Conservation (phyloP, 2,797 vertebrate species). For the Betta splendens region DNA sequence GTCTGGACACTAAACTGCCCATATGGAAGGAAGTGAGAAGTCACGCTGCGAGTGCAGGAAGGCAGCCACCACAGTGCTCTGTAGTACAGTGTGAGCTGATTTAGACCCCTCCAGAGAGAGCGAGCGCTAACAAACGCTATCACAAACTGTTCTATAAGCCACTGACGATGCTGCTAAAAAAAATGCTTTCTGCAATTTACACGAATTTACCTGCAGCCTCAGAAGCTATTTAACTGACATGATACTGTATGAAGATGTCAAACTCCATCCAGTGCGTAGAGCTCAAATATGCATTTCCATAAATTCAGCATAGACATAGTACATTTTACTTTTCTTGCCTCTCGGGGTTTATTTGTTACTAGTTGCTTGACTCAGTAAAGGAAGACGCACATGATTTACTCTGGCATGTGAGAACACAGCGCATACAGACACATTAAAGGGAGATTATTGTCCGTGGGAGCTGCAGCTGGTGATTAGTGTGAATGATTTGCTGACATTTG, state of each 20-base stretch:
- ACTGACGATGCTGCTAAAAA: slow-evolving; percentile 1
- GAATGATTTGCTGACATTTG: slow-evolving; percentile 33
- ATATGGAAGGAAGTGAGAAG: slow-evolving; percentile 7
- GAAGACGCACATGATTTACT: background rate
- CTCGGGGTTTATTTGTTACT: too few relatives aligned
- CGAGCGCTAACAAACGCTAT: background rate
- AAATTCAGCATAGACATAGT: too few relatives aligned
- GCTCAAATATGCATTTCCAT: too few relatives aligned
- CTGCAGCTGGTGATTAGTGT: slow-evolving; percentile 31
- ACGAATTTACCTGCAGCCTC: background rate
- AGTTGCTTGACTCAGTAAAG: background rate
- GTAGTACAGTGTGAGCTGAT: background rate
- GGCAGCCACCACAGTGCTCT: background rate
- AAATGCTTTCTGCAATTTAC: background rate
- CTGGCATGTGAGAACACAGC: background rate
- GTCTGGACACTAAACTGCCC: slow-evolving; percentile 10
- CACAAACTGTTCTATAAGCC: background rate
- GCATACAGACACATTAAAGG: background rate
- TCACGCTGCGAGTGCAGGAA: slow-evolving; percentile 16
- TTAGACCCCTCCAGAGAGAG: slow-evolving; percentile 1
- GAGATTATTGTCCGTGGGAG: slow-evolving; percentile 24
- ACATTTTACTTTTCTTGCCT: too few relatives aligned
- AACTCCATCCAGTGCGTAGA: too few relatives aligned
- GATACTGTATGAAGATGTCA: too few relatives aligned
- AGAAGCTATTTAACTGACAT: background rate